Conservation (phyloP, 2,797 vertebrate species). For the Ctenopoma kingsleyae region DNA sequence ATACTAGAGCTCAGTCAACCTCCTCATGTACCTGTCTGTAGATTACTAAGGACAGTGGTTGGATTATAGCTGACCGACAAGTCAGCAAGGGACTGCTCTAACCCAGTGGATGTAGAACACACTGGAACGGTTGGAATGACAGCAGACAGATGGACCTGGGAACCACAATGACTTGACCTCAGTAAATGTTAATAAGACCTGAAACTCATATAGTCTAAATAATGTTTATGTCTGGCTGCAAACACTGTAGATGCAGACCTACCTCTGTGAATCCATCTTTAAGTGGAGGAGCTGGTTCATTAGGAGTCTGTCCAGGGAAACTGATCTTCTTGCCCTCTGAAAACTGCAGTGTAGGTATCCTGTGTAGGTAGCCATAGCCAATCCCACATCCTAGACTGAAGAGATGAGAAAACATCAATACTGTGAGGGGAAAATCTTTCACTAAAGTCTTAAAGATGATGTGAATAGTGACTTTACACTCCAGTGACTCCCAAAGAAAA, state of each 20-base stretch:
- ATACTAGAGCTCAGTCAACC: not conserved
- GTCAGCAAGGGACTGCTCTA: constrained; percentile 87
- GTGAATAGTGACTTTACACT: not conserved
- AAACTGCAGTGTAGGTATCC: constrained; percentile 93
- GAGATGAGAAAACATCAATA: constrained; percentile 17
- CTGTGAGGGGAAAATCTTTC: not conserved
- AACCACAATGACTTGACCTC: constrained; percentile 4
- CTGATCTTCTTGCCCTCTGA: constrained; percentile 90
- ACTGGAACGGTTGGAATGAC: constrained; percentile 83
- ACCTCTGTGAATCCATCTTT: constrained; percentile 97
- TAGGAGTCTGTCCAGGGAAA: constrained; percentile 84
- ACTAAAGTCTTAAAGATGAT: not conserved
- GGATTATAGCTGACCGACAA: constrained; percentile 87
- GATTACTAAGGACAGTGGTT: constrained; percentile 54
- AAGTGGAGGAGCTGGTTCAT: constrained; percentile 81
- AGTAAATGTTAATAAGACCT: not conserved
- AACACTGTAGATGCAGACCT: not conserved
- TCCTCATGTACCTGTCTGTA: constrained; percentile 74
- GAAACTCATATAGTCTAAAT: not conserved
- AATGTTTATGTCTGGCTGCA: not conserved
- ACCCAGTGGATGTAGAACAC: constrained; percentile 81
- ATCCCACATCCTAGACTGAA: constrained; percentile 96
- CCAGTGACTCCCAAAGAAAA: not conserved
- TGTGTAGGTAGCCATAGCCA: constrained; percentile 97
- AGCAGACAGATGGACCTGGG: constrained; percentile 93